Conservation (phyloP, 2,888 invertebrate genomes). For the Drosophila mimica region DNA sequence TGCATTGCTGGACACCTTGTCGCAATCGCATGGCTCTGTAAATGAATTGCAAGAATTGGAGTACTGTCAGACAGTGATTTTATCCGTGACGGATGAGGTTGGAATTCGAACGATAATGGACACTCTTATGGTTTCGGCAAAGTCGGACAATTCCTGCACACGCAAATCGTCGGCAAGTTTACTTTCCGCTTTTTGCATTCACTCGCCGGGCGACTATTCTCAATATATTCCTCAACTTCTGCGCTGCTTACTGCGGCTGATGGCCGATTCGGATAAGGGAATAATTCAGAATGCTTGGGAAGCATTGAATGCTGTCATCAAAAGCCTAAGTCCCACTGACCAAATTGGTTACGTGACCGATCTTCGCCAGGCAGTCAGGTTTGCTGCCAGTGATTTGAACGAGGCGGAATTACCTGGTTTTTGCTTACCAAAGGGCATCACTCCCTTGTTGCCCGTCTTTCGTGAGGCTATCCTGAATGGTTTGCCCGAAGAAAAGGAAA, state of each 20-base stretch:
- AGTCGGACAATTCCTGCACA: constrained; percentile 87
- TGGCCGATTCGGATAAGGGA: constrained; percentile 92
- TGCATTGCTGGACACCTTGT: constrained; percentile 92
- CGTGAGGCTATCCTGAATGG: constrained; percentile 98
- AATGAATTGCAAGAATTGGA: constrained; percentile 91
- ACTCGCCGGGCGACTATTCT: constrained; percentile 94
- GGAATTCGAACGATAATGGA: constrained; percentile 95
- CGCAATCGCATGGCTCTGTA: constrained; percentile 88
- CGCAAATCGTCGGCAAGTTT: constrained; percentile 94
- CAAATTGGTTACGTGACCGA: constrained; percentile 95
- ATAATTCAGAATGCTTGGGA: constrained; percentile 96
- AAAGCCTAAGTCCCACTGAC: constrained; percentile 93
- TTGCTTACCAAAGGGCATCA: constrained; percentile 96
- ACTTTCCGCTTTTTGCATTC: constrained; percentile 94
- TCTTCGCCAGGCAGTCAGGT: constrained; percentile 96
- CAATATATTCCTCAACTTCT: constrained; percentile 95
- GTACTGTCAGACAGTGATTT: constrained; percentile 96
- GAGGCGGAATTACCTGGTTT: constrained; percentile 94
- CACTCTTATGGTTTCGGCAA: constrained; percentile 91
- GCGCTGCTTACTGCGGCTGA: constrained; percentile 93
- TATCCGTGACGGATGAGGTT: constrained; percentile 94
- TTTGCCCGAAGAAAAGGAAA: constrained; percentile 97
- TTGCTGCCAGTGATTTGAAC: constrained; percentile 94
- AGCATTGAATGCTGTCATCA: constrained; percentile 94
- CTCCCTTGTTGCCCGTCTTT: constrained; percentile 97